Conservation (phyloP, 2,888 invertebrate species). For the Smittia aterrima region DNA sequence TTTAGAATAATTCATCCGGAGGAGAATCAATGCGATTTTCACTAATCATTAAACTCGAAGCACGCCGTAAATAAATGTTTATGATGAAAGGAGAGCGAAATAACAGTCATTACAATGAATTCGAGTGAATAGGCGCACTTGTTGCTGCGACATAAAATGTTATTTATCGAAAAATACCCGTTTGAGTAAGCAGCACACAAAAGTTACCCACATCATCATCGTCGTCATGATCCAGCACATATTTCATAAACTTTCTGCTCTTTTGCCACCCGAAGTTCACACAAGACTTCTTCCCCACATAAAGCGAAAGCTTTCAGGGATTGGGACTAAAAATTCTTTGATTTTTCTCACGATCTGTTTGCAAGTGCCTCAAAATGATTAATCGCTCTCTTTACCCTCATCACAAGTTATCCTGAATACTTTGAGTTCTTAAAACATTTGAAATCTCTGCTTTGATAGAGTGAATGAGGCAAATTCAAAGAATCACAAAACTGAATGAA, state of each 20-base stretch:
- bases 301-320: neutral
- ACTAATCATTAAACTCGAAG: constrained; percentile 7
- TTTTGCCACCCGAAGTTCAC: neutral
- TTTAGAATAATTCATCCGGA: neutral
- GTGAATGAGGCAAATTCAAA: too few species aligned
- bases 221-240: constrained; percentile 36
- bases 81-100: neutral
- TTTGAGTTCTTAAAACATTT: too few species aligned
- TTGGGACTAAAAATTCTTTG: too few species aligned
- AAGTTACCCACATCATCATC: constrained; percentile 38
- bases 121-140: constrained; percentile 14
- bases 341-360: too few species aligned
- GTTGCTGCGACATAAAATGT: constrained; percentile 17
- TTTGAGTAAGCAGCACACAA: constrained; percentile 4
- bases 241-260: constrained; percentile 32
- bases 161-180: constrained; percentile 16
- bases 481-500: neutral
- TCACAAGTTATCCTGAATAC: too few species aligned
- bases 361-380: too few species aligned
- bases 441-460: too few species aligned
- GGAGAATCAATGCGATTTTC: neutral
- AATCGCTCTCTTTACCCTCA: too few species aligned
- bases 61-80: constrained; percentile 9
- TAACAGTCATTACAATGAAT: neutral
- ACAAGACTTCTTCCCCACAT: neutral